These are phyloP conservation scores for Eugnorisma glareosa DNA, from an alignment of 2,888 invertebrate genomes.

Conservation along the genomic window DNA sequence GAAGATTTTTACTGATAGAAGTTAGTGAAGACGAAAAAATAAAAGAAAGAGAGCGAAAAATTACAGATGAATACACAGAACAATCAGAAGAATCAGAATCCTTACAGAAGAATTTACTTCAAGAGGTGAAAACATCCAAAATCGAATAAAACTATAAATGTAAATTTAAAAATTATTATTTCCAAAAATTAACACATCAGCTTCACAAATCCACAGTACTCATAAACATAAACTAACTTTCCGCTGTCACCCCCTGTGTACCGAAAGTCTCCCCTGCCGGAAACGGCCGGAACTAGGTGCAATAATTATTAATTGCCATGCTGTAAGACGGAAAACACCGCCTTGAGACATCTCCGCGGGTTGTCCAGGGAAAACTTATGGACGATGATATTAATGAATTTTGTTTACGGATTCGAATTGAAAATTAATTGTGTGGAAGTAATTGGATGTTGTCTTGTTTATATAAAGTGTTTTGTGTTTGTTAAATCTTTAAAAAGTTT, in stretches of 20 bases:
- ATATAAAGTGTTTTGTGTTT: slow-evolving; percentile 1
- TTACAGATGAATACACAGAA: no score
- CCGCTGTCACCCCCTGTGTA: slow-evolving; percentile 58
- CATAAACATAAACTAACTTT: slow-evolving; percentile 77
- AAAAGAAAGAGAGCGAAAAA: no score
- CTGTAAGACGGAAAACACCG: slow-evolving; percentile 76
- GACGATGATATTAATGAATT: slow-evolving; percentile 70
- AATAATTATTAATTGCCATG: slow-evolving; percentile 89
- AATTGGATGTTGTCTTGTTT: slow-evolving; percentile 43
- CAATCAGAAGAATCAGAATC: no score
- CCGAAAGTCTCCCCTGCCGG: slow-evolving; percentile 82
- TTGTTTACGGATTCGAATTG: slow-evolving; percentile 59
- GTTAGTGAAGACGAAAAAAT: no score
- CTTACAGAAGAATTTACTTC: no score
- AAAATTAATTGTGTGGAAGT: slow-evolving; percentile 71
- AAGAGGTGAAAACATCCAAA: no score
- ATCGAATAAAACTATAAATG: no score
- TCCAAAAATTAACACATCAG: slow-evolving; percentile 58
- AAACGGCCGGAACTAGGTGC: slow-evolving; percentile 86
- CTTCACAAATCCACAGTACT: slow-evolving; percentile 73
- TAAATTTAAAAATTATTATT: no score
- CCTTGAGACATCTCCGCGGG: slow-evolving; percentile 83
- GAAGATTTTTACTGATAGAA: no score
- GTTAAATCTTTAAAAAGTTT: background rate
- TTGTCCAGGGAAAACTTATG: slow-evolving; percentile 68